Conservation (phyloP, 2,113 vertebrate genomes). For the Piprites chloris region DNA sequence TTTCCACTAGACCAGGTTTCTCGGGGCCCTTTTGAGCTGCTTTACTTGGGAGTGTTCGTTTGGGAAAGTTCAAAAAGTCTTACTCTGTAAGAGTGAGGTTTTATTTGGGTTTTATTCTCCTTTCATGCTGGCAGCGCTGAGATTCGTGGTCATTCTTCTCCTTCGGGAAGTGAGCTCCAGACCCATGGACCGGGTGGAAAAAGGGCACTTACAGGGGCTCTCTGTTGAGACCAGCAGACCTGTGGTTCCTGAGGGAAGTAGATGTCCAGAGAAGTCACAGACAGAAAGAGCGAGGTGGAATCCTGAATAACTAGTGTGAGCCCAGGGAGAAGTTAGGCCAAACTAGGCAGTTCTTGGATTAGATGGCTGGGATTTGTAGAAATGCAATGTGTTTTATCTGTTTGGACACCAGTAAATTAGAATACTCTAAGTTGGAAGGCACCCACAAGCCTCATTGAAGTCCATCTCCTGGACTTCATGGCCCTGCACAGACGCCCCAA, state of each 20-base stretch:
- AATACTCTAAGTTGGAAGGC: not conserved
- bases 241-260: not conserved
- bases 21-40: not conserved
- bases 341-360: not conserved
- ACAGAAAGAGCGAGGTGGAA: not conserved
- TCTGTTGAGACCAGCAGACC: not conserved
- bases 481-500: not conserved
- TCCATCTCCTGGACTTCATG: not conserved
- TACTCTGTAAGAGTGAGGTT: not conserved
- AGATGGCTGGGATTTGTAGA: not conserved
- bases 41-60: not conserved
- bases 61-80: not conserved
- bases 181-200: not conserved
- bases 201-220: accelerated
- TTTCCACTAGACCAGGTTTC: not conserved
- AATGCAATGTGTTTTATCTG: not conserved
- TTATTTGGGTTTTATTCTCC: not conserved
- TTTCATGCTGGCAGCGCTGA: not conserved
- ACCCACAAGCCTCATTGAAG: not conserved
- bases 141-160: not conserved
- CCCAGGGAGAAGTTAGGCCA: not conserved
- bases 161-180: not conserved
- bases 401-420: not conserved
- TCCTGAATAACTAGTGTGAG: not conserved
- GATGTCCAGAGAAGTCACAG: not conserved